A percentile compares a stretch with the other conserved stretches of the same genome.
phyloP scores from a whole-genome alignment of 2,888 invertebrate species.

The Scaptomyza cyrtandrae region DNA sequence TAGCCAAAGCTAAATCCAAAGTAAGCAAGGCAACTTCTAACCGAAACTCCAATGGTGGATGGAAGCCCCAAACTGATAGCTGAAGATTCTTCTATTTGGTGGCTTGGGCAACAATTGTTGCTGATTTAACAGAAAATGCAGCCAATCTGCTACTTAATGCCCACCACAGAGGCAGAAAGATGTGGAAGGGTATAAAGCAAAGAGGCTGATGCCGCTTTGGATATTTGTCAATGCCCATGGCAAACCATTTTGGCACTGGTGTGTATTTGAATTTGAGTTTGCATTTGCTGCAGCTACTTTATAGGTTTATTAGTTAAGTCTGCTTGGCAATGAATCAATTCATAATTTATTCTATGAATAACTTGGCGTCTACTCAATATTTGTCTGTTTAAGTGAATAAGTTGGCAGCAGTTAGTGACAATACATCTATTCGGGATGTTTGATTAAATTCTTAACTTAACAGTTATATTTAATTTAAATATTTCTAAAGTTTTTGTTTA shows the following conservation, averaged over 20 bases:
- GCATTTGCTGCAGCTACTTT: slow-evolving; percentile 18
- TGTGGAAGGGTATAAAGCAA: background rate
- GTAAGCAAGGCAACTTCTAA: slow-evolving; percentile 38
- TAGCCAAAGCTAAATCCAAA: slow-evolving; percentile 26
- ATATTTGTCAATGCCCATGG: slow-evolving; percentile 69
- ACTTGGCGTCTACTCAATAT: slow-evolving; percentile 40
- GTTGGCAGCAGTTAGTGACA: slow-evolving; percentile 1
- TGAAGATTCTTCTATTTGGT: slow-evolving; percentile 43
- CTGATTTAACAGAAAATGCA: slow-evolving; percentile 76
- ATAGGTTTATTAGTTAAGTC: slow-evolving; percentile 56
- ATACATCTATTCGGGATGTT: background rate
- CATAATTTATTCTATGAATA: slow-evolving; percentile 45
- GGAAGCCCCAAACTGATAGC: slow-evolving; percentile 60
- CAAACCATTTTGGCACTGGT: slow-evolving; percentile 52
- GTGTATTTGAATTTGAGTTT: slow-evolving; percentile 28
- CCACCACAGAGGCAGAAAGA: background rate
- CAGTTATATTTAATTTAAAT: too few relatives aligned
- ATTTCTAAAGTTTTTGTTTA: slow-evolving; percentile 12
- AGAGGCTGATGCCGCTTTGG: slow-evolving; percentile 47
- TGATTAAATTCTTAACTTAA: background rate
- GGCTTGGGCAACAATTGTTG: slow-evolving; percentile 70
- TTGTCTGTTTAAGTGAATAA: too few relatives aligned
- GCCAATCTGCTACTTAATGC: slow-evolving; percentile 54
- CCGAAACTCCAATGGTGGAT: slow-evolving; percentile 27
- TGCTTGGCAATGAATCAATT: slow-evolving; percentile 50